Conservation (phyloP, 2,113 vertebrate species). For the Dissostichus mawsoni region DNA sequence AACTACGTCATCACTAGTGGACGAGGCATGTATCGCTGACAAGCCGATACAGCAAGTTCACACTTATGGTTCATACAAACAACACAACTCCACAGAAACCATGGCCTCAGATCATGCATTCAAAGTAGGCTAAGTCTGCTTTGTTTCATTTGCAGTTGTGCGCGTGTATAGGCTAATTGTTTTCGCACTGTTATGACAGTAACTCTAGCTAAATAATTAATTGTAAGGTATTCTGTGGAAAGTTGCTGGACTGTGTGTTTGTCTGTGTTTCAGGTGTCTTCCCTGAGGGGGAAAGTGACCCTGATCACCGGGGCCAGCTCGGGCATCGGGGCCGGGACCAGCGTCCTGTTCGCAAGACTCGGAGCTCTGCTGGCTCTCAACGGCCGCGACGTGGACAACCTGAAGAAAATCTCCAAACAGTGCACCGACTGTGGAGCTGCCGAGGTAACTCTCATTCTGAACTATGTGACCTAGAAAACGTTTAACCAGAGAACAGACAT, state of each 20-base stretch:
- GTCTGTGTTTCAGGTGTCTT: constrained; percentile 70
- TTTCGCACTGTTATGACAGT: background rate
- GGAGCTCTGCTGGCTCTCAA: constrained; percentile 84
- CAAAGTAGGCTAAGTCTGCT: constrained; percentile 63
- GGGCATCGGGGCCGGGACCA: constrained; percentile 84
- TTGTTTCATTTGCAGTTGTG: no score
- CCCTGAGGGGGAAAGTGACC: constrained; percentile 82
- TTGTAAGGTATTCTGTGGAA: background rate
- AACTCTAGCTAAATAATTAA: background rate
- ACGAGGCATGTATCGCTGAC: background rate
- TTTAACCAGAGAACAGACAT: background rate
- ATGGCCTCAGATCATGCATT: constrained; percentile 72
- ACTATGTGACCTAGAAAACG: background rate
- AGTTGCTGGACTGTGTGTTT: background rate
- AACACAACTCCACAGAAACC: background rate
- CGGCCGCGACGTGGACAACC: constrained; percentile 84
- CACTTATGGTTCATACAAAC: background rate
- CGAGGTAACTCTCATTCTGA: constrained; percentile 64
- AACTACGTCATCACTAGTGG: constrained; percentile 52
- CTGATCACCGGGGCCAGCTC: constrained; percentile 88
- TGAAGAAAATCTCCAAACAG: constrained; percentile 72
- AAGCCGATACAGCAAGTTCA: no score
- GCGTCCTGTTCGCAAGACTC: constrained; percentile 83
- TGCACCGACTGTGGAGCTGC: constrained; percentile 73
- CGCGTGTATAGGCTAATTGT: background rate